These are phyloP conservation scores for Paedocypris micromegethes DNA, from an alignment of 2,797 vertebrate genomes.

Conservation along the genomic window DNA sequence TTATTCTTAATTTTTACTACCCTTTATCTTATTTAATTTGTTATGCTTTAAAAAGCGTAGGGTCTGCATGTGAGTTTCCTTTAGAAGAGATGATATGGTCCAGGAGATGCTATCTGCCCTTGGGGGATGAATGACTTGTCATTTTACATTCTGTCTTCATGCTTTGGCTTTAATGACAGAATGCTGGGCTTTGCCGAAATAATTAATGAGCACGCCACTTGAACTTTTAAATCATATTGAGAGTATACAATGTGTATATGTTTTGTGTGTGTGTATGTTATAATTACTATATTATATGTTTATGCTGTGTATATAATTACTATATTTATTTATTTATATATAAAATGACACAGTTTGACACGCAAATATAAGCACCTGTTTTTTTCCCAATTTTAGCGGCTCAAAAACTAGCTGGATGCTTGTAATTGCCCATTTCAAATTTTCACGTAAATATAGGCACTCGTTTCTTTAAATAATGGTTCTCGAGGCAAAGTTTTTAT, in stretches of 20 bases:
- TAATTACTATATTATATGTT: too few species aligned
- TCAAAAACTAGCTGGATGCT: too few species aligned
- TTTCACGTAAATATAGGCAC: too few species aligned
- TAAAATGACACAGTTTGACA: too few species aligned
- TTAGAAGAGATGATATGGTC: slow-evolving; percentile 71
- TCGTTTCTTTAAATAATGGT: too few species aligned
- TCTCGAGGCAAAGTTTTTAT: too few species aligned
- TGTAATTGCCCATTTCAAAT: too few species aligned
- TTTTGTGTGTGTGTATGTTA: background rate
- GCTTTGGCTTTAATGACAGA: slow-evolving; percentile 61
- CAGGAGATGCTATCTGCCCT: slow-evolving; percentile 73
- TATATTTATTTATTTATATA: too few species aligned
- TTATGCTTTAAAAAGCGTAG: slow-evolving; percentile 73
- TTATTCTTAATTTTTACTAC: slow-evolving; percentile 76
- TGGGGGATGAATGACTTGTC: slow-evolving; percentile 62
- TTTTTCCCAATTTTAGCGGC: too few species aligned
- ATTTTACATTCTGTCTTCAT: slow-evolving; percentile 72
- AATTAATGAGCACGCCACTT: slow-evolving; percentile 19
- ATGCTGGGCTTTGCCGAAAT: slow-evolving; percentile 42
- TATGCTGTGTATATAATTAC: too few species aligned
- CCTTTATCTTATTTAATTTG: slow-evolving; percentile 76
- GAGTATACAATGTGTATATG: background rate
- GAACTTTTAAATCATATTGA: slow-evolving; percentile 8
- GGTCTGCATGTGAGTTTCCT: slow-evolving; percentile 66
- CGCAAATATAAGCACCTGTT: too few species aligned